These are phyloP conservation scores for Dipodomys stephensi DNA, from an alignment of 2,113 vertebrate species.

Conservation along the genomic window DNA sequence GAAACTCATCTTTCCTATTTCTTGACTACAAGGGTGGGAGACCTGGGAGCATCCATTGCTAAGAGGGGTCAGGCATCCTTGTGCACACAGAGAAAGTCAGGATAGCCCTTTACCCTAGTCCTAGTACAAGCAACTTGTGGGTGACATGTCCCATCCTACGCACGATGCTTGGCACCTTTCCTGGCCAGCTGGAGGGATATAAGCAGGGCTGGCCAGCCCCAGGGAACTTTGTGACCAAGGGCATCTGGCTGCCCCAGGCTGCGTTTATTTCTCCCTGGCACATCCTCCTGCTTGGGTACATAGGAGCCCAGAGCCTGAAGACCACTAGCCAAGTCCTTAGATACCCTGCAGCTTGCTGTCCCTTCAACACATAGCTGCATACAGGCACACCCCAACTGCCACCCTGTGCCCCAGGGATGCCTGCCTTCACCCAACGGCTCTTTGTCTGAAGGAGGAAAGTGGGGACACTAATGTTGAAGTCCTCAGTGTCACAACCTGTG, in stretches of 20 bases:
- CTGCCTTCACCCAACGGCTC: constrained; percentile 47
- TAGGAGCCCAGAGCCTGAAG: not conserved
- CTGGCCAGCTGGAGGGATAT: constrained; percentile 9
- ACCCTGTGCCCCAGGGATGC: not conserved
- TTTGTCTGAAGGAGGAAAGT: constrained; percentile 60
- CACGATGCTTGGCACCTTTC: not conserved
- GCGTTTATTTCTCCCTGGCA: not conserved
- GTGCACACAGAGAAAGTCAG: not conserved
- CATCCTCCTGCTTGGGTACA: not conserved
- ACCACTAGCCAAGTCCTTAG: not conserved
- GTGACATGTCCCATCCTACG: not conserved
- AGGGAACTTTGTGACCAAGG: constrained; percentile 12
- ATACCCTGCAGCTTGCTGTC: not conserved
- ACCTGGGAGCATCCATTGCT: not conserved
- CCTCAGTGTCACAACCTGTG: not conserved
- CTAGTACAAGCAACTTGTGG: constrained; percentile 50
- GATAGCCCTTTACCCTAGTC: constrained; percentile 73
- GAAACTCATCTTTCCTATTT: not conserved
- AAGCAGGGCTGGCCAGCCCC: not conserved
- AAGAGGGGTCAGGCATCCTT: constrained; percentile 52
- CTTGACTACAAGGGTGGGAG: constrained; percentile 35
- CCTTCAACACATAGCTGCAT: not conserved
- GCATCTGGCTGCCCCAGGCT: not conserved
- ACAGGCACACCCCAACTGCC: not conserved
- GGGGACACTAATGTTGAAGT: not conserved